These are phyloP conservation scores for Chionis minor DNA, from an alignment of 2,113 vertebrate genomes.

Conservation along the genomic window DNA sequence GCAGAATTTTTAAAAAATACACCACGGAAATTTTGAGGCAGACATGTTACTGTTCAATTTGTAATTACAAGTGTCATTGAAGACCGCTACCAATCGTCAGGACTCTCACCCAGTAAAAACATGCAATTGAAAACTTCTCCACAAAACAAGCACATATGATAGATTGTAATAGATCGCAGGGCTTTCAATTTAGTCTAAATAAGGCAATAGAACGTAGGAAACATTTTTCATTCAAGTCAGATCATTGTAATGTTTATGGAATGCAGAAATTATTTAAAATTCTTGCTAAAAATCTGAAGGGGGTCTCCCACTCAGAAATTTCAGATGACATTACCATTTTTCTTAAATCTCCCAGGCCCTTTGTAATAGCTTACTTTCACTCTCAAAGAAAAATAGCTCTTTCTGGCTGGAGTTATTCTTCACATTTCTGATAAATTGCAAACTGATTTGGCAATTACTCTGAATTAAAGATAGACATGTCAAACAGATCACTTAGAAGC, in stretches of 20 bases:
- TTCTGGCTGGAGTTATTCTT: slow-evolving; percentile 8
- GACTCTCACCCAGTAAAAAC: not conserved
- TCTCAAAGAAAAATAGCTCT: slow-evolving; percentile 39
- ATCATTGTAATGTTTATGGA: not conserved
- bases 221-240: not conserved
- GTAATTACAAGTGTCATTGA: not conserved
- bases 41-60: not conserved
- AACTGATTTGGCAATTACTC: slow-evolving; percentile 30
- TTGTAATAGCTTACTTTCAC: not conserved
- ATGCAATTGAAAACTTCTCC: not conserved
- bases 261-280: not conserved
- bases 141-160: not conserved
- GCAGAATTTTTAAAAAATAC: not conserved
- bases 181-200: not conserved
- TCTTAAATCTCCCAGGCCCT: slow-evolving; percentile 1
- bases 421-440: slow-evolving; percentile 52
- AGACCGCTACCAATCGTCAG: not conserved
- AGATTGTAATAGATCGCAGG: not conserved
- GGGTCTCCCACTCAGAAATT: not conserved
- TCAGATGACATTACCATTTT: slow-evolving; percentile 11
- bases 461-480: slow-evolving; percentile 53
- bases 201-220: not conserved
- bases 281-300: slow-evolving; percentile 4
- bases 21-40: not conserved
- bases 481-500: slow-evolving; percentile 58